Percentiles rank a stretch among this genome's conserved stretches.
These are phyloP conservation scores for Betta splendens DNA, from an alignment of 2,797 vertebrate genomes.

Conservation along the genomic window DNA sequence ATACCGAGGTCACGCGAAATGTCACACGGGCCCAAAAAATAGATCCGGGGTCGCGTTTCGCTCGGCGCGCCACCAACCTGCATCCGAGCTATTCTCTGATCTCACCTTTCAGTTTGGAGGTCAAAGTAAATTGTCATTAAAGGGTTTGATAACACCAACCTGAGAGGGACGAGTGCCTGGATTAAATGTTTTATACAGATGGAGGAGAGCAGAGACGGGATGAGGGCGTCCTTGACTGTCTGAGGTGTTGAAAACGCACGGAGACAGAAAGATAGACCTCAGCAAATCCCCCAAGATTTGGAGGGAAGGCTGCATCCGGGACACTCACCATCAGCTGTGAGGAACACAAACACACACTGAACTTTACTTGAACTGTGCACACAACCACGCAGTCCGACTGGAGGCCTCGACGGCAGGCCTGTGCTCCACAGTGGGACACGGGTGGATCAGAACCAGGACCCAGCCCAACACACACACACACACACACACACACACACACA, in stretches of 20 bases:
- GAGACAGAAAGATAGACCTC: slow-evolving; percentile 29
- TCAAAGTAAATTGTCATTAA: slow-evolving; percentile 25
- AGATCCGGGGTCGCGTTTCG: slow-evolving; percentile 26
- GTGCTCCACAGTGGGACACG: slow-evolving; percentile 3
- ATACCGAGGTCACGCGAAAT: slow-evolving; percentile 44
- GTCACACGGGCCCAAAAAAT: slow-evolving; percentile 29
- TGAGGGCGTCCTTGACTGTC: slow-evolving; percentile 37
- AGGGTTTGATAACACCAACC: background rate
- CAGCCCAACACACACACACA: background rate
- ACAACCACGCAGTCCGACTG: slow-evolving; percentile 35
- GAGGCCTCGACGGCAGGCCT: slow-evolving; percentile 21
- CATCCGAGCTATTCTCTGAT: background rate
- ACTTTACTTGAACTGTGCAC: slow-evolving; percentile 58
- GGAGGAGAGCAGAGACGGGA: slow-evolving; percentile 13
- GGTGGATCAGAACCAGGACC: slow-evolving; percentile 20
- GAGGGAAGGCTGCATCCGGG: slow-evolving; percentile 34
- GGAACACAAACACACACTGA: slow-evolving; percentile 7
- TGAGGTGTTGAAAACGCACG: slow-evolving; percentile 37
- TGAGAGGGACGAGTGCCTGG: background rate
- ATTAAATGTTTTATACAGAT: slow-evolving; percentile 27
- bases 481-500: background rate
- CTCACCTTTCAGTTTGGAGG: background rate
- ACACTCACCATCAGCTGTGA: slow-evolving; percentile 10
- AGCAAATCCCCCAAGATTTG: slow-evolving; percentile 8
- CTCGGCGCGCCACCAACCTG: background rate